Conservation (phyloP, 2,797 vertebrate genomes). For the Premnoplex brunnescens region DNA sequence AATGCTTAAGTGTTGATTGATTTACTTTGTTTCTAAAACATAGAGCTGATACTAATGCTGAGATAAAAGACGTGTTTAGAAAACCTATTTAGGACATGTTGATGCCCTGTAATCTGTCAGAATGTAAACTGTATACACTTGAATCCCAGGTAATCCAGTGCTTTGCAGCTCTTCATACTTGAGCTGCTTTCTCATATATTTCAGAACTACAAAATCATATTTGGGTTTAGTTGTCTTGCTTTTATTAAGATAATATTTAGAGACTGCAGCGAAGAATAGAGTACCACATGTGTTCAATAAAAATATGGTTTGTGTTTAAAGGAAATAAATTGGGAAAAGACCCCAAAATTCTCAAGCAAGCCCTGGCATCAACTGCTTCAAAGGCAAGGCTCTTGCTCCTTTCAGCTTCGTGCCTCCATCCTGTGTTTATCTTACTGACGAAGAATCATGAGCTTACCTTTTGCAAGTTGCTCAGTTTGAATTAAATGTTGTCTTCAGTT, state of each 20-base stretch:
- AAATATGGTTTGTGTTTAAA: not conserved
- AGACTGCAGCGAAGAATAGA: not conserved
- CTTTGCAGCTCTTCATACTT: not conserved
- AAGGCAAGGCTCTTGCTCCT: not conserved
- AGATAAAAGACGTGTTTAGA: not conserved
- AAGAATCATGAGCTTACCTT: not conserved
- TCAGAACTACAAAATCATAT: not conserved
- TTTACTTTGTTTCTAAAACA: not conserved
- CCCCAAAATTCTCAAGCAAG: not conserved
- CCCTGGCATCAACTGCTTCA: not conserved
- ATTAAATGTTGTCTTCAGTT: not conserved
- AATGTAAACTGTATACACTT: not conserved
- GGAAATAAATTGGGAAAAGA: not conserved
- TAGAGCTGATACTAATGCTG: not conserved
- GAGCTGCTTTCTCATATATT: not conserved
- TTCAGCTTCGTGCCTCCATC: not conserved
- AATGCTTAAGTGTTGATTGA: not conserved
- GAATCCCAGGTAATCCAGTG: not conserved
- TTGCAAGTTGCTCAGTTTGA: not conserved
- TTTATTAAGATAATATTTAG: conserved; percentile 1
- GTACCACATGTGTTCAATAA: not conserved
- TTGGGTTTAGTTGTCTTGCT: not conserved
- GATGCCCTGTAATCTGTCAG: not conserved
- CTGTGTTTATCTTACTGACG: accelerated
- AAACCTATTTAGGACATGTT: not conserved